Percentiles rank a stretch among this genome's conserved stretches.
Evolutionary conservation across 1,140 invertebrate genomes (phyloP).

Genomic region (Colletes latitarsis): DNA sequence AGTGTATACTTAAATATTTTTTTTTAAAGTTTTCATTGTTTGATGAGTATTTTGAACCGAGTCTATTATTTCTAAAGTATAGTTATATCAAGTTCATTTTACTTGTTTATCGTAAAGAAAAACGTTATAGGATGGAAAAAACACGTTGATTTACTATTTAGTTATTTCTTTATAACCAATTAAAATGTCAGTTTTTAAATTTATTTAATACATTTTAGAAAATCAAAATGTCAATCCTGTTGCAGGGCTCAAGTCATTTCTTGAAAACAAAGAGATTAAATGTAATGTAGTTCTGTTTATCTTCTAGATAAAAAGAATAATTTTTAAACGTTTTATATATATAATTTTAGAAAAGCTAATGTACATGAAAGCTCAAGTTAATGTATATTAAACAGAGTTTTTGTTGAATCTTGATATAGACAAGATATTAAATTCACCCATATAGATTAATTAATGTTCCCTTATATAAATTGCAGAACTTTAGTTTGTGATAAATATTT

Average conservation of each 20-base stretch:
- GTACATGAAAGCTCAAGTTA: too few species aligned
- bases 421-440: too few species aligned
- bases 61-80: not conserved
- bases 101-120: not conserved
- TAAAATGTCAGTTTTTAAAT: not conserved
- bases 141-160: not conserved
- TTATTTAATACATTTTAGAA: not conserved
- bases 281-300: too few species aligned
- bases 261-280: too few species aligned
- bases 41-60: not conserved
- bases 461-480: too few species aligned
- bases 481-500: too few species aligned
- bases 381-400: too few species aligned
- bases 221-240: not conserved
- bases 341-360: too few species aligned
- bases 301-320: too few species aligned
- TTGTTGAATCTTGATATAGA: too few species aligned
- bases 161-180: not conserved
- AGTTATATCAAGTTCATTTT: not conserved
- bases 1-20: constrained; percentile 37
- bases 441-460: too few species aligned
- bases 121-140: not conserved
- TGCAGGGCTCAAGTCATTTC: not conserved
- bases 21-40: constrained; percentile 4
- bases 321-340: too few species aligned